Evolutionary conservation across 2,113 vertebrate species (phyloP), one percentile per base, ranked within the genome.

Genomic region (Potamarius usumacintae): DNA sequence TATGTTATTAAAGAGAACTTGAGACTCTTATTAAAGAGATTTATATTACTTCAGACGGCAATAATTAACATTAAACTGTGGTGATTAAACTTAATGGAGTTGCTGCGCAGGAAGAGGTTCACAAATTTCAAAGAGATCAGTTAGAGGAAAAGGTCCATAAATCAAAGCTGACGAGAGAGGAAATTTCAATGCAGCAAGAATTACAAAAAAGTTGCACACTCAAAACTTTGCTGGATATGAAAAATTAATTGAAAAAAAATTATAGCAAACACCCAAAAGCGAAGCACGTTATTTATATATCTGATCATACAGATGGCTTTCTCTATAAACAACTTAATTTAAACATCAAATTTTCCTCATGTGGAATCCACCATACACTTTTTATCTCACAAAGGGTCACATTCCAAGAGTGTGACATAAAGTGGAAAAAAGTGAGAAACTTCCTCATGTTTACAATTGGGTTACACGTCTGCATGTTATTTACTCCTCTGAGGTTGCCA

Each of bases 21-120:
- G 79, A 62, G 42, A 62, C 30, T 62, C 57, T 62, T 76, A 85
- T 85, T 77, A 62, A 85, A 62, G 57, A 48, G 52, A 62, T 85
- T 76, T 58, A 85, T 85, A 85, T 60, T 60, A 60, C 52, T 50
- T 58, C 57, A 62, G 69, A 76, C n/a, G 17, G 34, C 22, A 60
- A 17, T 62, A n/a, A 62, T 74, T 77, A 76, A 48, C 62, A 27
- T 62, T 50, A 77, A 58, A 85, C 30, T 11, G 27, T 17, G 6
- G 69, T 50, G 53, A 60, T 76, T 52, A 85, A 76, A 72, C 30
- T 58, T 52, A 58, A 85, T 62, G 69, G 30, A 62, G 83, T 57
- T 48, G 20, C 83, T 25, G 83, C 7, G 18, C 52, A 58, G 52
- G n/a, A 69, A 84, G 20, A 58, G 15, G 52, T 84, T 72, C 83